Base-by-base conservation (phyloP, 1,140 invertebrate species). In the Rhopalosiphum maidis region DNA sequence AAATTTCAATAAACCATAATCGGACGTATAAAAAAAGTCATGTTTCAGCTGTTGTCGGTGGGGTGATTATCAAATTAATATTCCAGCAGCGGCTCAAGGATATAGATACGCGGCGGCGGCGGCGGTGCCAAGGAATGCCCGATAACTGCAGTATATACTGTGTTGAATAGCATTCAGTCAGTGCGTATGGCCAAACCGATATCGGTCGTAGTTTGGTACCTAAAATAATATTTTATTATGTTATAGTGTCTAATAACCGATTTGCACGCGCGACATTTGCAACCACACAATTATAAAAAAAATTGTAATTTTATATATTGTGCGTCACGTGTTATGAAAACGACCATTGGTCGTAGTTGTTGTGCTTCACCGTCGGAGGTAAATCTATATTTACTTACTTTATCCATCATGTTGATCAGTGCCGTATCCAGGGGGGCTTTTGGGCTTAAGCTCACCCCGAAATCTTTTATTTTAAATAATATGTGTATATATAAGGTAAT, bases 51-150 rank as follows among this genome's bases (percentile, higher is more conserved):
- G n/a, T n/a, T 23, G 15, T n/a, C 51, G 46, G 86, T 48, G 86
- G 30, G 46, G 46, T 87, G 48, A 89, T 89, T 55, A 37, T 46
- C 2, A 89, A 90, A 90, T 90, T 90, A 90, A 68, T 68, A 90
- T 90, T 60, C 89, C 54, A 60, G 25, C 6, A 18, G 55, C 25
- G 89, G 23, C 15, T 90, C 89, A 68, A 90, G 89, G 89, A 90
- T 89, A 90, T 89, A 89, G 86, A n/a, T 51, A 51, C n/a, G 9
- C 46, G 46, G 46, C 46, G 46, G 30, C 48, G 30, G 15, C 6
- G 48, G 35, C 21, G 21, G 87, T 55, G 87, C 46, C 48, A 55
- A 89, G 35, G 87, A 54, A 55, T 55, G n/a, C 48, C 46, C 86
- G 86, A 85, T 48, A 46, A 87, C 46, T n/a, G 30, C 48, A 51